Percentiles rank a stretch among this genome's conserved stretches.
Evolutionary conservation across 2,888 invertebrate species (phyloP).

Genomic region (Liodrosophila aerea): DNA sequence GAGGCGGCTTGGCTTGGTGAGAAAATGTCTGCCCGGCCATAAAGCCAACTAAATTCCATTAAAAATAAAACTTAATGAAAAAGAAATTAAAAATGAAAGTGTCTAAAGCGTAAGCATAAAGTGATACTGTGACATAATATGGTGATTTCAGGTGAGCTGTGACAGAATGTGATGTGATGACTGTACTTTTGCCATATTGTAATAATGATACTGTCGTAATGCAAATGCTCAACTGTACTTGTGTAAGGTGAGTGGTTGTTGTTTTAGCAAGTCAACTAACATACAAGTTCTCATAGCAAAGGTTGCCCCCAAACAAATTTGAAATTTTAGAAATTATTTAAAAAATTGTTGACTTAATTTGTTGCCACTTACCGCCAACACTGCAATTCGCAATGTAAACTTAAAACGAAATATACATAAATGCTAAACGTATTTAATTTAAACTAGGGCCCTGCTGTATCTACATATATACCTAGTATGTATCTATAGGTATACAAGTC

Average conservation of each 20-base stretch:
- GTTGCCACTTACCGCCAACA: slow-evolving; percentile 74
- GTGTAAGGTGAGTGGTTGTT: slow-evolving; percentile 7
- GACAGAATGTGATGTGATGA: slow-evolving; percentile 33
- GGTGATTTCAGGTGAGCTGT: slow-evolving; percentile 33
- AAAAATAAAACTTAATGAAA: slow-evolving; percentile 19
- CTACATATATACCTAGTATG: slow-evolving; percentile 4
- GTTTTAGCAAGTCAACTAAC: slow-evolving; percentile 36
- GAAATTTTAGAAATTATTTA: no score
- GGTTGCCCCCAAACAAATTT: slow-evolving; percentile 57
- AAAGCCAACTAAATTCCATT: slow-evolving; percentile 45
- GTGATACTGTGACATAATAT: slow-evolving; percentile 44
- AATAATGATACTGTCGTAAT: no score
- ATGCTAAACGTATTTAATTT: slow-evolving; percentile 7
- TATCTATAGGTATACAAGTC: background rate
- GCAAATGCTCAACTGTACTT: slow-evolving; percentile 23
- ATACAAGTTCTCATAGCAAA: slow-evolving; percentile 68
- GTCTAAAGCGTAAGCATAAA: slow-evolving; percentile 62
- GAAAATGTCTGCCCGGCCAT: slow-evolving; percentile 39
- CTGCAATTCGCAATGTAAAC: slow-evolving; percentile 74
- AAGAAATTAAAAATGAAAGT: slow-evolving; percentile 39
- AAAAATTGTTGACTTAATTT: slow-evolving; percentile 10
- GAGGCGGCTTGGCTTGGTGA: slow-evolving; percentile 25
- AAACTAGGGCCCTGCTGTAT: slow-evolving; percentile 2
- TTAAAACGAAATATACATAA: slow-evolving; percentile 47
- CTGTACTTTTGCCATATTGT: slow-evolving; percentile 35